Conservation (phyloP, 2,113 vertebrate species). For the Colossoma macropomum region DNA sequence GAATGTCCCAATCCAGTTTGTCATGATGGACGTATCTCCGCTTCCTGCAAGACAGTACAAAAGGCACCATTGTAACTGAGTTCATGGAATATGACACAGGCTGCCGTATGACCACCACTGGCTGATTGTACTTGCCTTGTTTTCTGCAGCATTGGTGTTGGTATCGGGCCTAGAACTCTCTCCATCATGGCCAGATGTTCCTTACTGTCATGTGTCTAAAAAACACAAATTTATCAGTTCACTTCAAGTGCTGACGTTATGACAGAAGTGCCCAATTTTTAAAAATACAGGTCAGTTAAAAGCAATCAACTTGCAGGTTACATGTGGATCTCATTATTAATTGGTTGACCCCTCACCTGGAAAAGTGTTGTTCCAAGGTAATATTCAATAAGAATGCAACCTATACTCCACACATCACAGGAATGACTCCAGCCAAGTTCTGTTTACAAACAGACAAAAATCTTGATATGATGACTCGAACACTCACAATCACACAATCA, state of each 20-base stretch:
- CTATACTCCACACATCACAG: constrained; percentile 96
- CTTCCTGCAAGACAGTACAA: constrained; percentile 75
- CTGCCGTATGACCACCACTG: neutral
- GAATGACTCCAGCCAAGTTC: constrained; percentile 94
- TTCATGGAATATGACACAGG: neutral
- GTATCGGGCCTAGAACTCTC: constrained; percentile 89
- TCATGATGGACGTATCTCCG: constrained; percentile 82
- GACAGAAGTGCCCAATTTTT: neutral
- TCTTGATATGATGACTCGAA: too few relatives aligned
- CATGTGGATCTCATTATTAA: neutral
- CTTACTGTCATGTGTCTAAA: constrained; percentile 91
- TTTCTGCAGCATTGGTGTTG: constrained; percentile 85
- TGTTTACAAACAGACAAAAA: constrained; percentile 63
- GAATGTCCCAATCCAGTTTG: constrained; percentile 86
- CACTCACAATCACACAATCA: neutral
- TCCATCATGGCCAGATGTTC: constrained; percentile 98
- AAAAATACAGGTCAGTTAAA: too few relatives aligned
- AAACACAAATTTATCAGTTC: neutral
- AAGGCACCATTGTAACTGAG: neutral
- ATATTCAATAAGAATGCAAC: constrained; percentile 93
- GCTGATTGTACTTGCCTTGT: constrained; percentile 75
- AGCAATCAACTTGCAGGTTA: neutral
- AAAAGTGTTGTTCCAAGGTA: constrained; percentile 91
- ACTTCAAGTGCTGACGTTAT: too few relatives aligned
- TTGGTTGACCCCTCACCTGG: constrained; percentile 76